Evolutionary conservation across 37 sponge, comb jelly and placozoan genomes (phyloP).

Genomic region (Geodia barretti): DNA sequence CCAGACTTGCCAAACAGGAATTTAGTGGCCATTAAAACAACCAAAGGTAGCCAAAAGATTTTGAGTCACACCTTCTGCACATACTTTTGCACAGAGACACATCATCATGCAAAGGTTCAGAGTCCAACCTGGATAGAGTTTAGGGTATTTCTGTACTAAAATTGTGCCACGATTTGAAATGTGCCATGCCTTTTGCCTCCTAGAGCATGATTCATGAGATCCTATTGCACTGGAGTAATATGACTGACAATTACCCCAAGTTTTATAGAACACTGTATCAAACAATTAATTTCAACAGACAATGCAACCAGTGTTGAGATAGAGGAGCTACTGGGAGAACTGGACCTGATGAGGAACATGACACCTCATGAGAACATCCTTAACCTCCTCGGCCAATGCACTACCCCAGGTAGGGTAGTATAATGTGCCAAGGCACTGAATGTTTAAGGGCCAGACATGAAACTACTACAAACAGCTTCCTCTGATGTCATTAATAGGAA

Average conservation of each 20-base stretch:
- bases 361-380: conserved; percentile 65
- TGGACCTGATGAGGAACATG: conserved; percentile 59
- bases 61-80: background rate
- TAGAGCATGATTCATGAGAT: too few relatives aligned
- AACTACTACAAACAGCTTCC: background rate
- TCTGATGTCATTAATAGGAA: background rate
- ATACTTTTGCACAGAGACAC: background rate
- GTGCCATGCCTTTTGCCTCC: too few relatives aligned
- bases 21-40: conserved; percentile 67
- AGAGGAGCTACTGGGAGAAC: conserved; percentile 49
- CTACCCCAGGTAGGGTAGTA: conserved; percentile 33
- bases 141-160: too few relatives aligned
- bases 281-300: too few relatives aligned
- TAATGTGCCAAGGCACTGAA: background rate
- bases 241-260: too few relatives aligned
- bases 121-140: too few relatives aligned
- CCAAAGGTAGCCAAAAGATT: conserved; percentile 36
- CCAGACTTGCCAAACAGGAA: conserved; percentile 30
- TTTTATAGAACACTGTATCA: too few relatives aligned
- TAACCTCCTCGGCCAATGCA: conserved; percentile 67
- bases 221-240: too few relatives aligned
- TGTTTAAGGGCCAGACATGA: background rate
- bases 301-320: conserved; percentile 27
- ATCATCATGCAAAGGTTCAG: too few relatives aligned
- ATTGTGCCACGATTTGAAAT: too few relatives aligned